These are phyloP conservation scores for Podarcis cretensis DNA, from an alignment of 2,113 vertebrate species.

Conservation along the genomic window DNA sequence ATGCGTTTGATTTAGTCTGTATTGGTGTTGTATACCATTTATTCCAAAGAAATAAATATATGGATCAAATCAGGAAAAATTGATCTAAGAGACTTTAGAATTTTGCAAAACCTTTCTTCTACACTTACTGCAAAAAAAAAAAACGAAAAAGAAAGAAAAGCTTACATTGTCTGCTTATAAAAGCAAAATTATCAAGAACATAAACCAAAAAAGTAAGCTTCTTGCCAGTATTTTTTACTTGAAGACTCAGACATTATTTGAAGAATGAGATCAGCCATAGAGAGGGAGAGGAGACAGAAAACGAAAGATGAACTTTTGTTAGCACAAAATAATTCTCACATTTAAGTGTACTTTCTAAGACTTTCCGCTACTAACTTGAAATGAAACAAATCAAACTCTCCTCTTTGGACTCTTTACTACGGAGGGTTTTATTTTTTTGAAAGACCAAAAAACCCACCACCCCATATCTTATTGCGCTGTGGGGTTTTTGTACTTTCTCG, in stretches of 20 bases:
- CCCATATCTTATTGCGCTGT: conserved; percentile 64
- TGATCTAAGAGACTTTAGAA: conserved; percentile 6
- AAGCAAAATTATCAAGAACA: conserved; percentile 24
- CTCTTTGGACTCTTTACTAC: conserved; percentile 47
- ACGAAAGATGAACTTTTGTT: conserved; percentile 63
- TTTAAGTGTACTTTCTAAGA: conserved; percentile 68
- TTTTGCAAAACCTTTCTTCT: conserved; percentile 34
- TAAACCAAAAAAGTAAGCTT: conserved; percentile 21
- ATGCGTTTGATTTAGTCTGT: conserved; percentile 61
- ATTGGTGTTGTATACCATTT: conserved; percentile 62
- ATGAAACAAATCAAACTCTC: conserved; percentile 64
- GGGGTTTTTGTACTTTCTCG: conserved; percentile 39
- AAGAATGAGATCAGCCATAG: conserved; percentile 54
- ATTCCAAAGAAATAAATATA: conserved; percentile 11
- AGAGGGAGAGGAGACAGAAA: conserved; percentile 48
- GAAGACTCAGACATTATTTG: conserved; percentile 55
- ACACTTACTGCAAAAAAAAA: conserved; percentile 20
- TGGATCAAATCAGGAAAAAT: conserved; percentile 22
- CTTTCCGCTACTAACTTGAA: conserved; percentile 71
- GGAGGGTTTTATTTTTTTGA: conserved; percentile 64
- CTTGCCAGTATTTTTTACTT: conserved; percentile 43
- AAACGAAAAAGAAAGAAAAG: background rate
- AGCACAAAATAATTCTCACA: conserved; percentile 65
- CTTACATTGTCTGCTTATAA: conserved; percentile 41
- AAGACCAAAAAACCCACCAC: conserved; percentile 69